A percentile compares a stretch with the other conserved stretches of the same genome.
These are phyloP conservation scores for Anguilla pacifica DNA, from an alignment of 2,797 vertebrate species.

Conservation along the genomic window DNA sequence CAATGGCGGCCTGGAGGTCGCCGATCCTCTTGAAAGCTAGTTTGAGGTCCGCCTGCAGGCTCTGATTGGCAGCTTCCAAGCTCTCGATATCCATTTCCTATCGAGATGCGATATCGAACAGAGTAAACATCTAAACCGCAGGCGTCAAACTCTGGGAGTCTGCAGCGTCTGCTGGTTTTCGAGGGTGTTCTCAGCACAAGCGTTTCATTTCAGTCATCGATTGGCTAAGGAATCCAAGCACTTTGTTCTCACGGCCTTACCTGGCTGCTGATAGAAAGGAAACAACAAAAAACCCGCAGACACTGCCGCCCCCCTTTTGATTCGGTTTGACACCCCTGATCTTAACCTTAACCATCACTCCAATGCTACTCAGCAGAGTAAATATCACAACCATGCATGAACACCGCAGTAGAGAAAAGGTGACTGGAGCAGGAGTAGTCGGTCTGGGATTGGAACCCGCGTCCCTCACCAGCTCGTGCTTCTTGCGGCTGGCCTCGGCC, in stretches of 20 bases:
- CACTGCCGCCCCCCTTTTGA: too few species aligned
- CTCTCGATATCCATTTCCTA: conserved; percentile 98
- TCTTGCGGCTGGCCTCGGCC: conserved; percentile 93
- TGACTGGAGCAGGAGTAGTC: not conserved
- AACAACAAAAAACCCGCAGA: too few species aligned
- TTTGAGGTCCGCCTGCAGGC: conserved; percentile 93
- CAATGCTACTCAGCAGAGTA: too few species aligned
- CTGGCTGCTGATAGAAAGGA: too few species aligned
- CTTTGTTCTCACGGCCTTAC: too few species aligned
- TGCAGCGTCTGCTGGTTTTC: too few species aligned
- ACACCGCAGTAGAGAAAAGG: not conserved
- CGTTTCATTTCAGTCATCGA: too few species aligned
- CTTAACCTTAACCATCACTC: not conserved
- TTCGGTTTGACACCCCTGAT: too few species aligned
- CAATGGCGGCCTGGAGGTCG: conserved; percentile 95
- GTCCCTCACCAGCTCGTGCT: conserved; percentile 88
- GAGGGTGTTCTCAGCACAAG: too few species aligned
- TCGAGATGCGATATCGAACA: not conserved
- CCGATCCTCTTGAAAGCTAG: conserved; percentile 96
- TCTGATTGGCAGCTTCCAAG: conserved; percentile 95
- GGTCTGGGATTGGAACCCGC: not conserved
- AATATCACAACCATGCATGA: not conserved
- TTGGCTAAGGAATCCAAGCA: too few species aligned
- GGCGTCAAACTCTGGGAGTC: too few species aligned
- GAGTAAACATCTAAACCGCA: not conserved